Percentiles rank a stretch among this genome's conserved stretches.
Conservation (phyloP, 1,140 invertebrate genomes). For the Eciton burchellii region DNA sequence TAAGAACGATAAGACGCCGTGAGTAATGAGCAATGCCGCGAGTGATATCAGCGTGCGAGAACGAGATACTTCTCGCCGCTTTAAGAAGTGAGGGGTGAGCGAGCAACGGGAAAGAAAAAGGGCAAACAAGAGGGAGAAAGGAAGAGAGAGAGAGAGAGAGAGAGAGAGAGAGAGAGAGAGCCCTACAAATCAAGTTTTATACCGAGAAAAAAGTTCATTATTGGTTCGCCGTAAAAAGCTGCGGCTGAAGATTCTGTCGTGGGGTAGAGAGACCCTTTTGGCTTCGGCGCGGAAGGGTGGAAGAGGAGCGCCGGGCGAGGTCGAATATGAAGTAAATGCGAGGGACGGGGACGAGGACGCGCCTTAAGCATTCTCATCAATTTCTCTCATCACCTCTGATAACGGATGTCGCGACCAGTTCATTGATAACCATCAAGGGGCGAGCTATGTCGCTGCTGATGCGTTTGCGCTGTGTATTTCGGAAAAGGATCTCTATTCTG, state of each 20-base stretch:
- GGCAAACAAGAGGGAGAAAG: conserved; percentile 8
- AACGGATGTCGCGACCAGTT: conserved; percentile 60
- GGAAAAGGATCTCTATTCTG: conserved; percentile 1
- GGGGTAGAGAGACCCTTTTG: conserved; percentile 58
- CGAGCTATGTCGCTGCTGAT: neutral
- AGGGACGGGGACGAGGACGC: conserved; percentile 16
- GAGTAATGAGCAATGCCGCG: conserved; percentile 85
- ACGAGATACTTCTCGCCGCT: conserved; percentile 79
- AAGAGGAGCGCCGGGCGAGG: conserved; percentile 46
- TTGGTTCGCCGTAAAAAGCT: conserved; percentile 84
- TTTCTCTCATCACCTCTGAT: conserved; percentile 73
- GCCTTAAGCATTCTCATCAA: conserved; percentile 69
- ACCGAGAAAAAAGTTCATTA: conserved; percentile 84
- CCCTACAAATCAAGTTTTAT: conserved; percentile 85
- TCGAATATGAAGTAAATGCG: conserved; percentile 63
- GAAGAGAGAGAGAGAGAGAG: neutral
- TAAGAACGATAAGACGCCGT: conserved; percentile 82
- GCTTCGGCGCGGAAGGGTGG: conserved; percentile 5
- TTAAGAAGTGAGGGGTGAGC: conserved; percentile 54
- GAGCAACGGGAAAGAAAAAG: conserved; percentile 28
- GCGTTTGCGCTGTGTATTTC: neutral
- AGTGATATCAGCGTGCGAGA: conserved; percentile 83
- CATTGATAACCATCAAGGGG: conserved; percentile 19
- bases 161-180: conserved; percentile 47
- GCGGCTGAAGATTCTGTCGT: conserved; percentile 68